A percentile compares a stretch with the other conserved stretches of the same genome.
Conservation (phyloP, 2,888 invertebrate genomes). For the Zaprionus obscuricornis region DNA sequence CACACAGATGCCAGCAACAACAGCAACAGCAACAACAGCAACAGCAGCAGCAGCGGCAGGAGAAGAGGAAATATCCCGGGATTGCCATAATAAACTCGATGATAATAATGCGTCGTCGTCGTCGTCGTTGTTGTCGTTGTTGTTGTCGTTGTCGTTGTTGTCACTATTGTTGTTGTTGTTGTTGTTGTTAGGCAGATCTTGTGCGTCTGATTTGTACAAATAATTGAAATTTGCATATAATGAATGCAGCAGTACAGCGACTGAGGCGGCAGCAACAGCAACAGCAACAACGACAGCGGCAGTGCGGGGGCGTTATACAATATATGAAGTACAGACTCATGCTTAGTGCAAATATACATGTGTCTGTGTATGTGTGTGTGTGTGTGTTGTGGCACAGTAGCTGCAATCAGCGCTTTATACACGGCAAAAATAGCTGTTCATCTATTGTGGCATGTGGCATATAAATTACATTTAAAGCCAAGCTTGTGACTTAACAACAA, state of each 20-base stretch:
- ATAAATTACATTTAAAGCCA: constrained; percentile 79
- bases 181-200: constrained; percentile 55
- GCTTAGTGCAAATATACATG: neutral
- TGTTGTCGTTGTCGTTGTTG: constrained; percentile 20
- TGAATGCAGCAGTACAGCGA: constrained; percentile 59
- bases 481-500: constrained; percentile 27
- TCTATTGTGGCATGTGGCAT: constrained; percentile 69
- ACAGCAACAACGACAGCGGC: neutral
- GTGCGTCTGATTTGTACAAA: constrained; percentile 74
- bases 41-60: neutral
- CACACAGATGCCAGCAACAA: no score
- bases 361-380: constrained; percentile 12
- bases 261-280: neutral
- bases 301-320: constrained; percentile 35
- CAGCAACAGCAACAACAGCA: neutral
- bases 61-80: neutral
- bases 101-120: constrained; percentile 70
- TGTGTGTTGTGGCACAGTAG: constrained; percentile 63
- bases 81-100: constrained; percentile 60
- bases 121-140: constrained; percentile 22
- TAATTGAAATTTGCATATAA: constrained; percentile 82
- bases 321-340: neutral
- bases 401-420: constrained; percentile 59
- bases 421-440: constrained; percentile 47
- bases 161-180: constrained; percentile 16